Conservation (phyloP, 1,140 invertebrate species). For the Nebria ingens region DNA sequence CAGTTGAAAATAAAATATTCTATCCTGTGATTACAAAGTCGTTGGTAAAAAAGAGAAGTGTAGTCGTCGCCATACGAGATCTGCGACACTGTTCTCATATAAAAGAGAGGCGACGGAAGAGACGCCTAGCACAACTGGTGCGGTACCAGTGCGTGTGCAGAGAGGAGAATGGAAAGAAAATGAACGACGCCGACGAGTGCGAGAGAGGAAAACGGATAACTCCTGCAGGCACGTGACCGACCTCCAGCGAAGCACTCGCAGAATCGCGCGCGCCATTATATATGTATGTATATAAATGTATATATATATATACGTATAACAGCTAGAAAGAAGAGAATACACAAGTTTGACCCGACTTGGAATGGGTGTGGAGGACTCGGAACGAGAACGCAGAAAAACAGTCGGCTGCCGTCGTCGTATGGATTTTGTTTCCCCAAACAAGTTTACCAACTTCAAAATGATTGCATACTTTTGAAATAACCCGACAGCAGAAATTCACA, state of each 20-base stretch:
- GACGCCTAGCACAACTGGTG: too few relatives aligned
- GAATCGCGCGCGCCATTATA: background rate
- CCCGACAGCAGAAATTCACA: background rate
- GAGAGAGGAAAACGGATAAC: background rate
- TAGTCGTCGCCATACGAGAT: background rate
- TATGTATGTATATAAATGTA: background rate
- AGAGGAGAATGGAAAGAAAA: background rate
- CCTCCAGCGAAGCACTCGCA: too few relatives aligned
- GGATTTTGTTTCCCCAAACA: conserved; percentile 3
- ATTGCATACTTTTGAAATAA: conserved; percentile 8
- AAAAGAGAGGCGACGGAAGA: too few relatives aligned
- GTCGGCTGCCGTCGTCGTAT: background rate
- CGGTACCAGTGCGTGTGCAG: too few relatives aligned
- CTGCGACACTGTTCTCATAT: background rate
- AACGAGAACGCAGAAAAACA: background rate
- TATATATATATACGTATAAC: too few relatives aligned
- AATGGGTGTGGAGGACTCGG: background rate
- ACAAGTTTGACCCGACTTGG: background rate
- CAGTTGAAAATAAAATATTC: too few relatives aligned
- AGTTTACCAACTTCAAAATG: conserved; percentile 6
- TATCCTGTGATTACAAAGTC: background rate
- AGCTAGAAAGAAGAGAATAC: background rate
- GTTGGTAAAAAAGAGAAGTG: background rate
- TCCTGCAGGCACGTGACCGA: background rate
- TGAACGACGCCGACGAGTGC: too few relatives aligned